These are phyloP conservation scores for Metellina segmentata DNA, from an alignment of 2,888 invertebrate species.

Conservation along the genomic window DNA sequence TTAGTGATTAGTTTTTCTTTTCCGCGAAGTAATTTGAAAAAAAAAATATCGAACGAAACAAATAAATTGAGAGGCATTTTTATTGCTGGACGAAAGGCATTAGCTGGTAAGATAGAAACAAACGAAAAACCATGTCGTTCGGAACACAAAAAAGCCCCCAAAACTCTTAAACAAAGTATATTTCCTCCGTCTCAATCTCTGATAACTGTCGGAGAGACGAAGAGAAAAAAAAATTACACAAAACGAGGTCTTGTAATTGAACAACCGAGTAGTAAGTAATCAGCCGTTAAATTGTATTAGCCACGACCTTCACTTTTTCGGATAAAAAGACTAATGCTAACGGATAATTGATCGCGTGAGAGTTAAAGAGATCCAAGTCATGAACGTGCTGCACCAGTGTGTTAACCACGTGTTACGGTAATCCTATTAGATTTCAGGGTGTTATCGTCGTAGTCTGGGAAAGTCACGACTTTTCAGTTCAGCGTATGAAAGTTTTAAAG, in stretches of 20 bases:
- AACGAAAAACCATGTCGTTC: conserved; percentile 8
- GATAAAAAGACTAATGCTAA: conserved; percentile 45
- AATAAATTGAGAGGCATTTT: conserved; percentile 44
- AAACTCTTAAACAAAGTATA: conserved; percentile 50
- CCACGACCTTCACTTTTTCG: conserved; percentile 53
- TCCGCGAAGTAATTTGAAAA: conserved; percentile 2
- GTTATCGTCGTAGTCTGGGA: too few species aligned
- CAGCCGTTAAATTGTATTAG: conserved; percentile 61
- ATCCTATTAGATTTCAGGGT: too few species aligned
- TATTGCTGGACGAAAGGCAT: conserved; percentile 29
- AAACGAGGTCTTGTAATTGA: conserved; percentile 36
- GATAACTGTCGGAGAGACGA: conserved; percentile 22
- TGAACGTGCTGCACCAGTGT: not conserved
- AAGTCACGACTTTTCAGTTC: too few species aligned
- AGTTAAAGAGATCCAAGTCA: conserved; percentile 5
- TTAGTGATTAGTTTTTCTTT: conserved; percentile 19
- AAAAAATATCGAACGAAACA: conserved; percentile 22
- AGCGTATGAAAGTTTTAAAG: too few species aligned
- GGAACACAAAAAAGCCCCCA: conserved; percentile 21
- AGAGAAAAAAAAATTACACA: conserved; percentile 7
- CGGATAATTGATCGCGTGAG: conserved; percentile 12
- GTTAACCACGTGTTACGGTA: not conserved
- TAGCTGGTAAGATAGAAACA: conserved; percentile 5
- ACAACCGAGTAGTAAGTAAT: conserved; percentile 44
- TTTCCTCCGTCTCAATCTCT: conserved; percentile 52